Evolutionary conservation across 2,888 invertebrate species (phyloP).

Genomic region (Heteromurus nitidus): DNA sequence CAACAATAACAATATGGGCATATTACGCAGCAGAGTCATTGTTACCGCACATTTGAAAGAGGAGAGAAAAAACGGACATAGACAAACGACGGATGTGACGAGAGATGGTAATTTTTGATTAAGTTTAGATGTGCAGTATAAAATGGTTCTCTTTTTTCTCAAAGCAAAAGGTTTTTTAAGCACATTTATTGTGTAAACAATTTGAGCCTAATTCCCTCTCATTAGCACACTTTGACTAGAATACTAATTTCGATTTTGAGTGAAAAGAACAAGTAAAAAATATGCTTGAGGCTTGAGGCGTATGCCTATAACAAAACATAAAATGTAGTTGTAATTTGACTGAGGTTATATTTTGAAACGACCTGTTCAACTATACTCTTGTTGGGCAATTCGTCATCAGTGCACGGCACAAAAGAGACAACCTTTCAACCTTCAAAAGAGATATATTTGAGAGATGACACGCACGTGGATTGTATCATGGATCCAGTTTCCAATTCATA

Average conservation of each 20-base stretch:
- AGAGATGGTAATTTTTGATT: neutral
- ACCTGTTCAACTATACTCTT: slow-evolving; percentile 3
- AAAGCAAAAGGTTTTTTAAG: too few species aligned
- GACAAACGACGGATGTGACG: slow-evolving; percentile 18
- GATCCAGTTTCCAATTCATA: too few species aligned
- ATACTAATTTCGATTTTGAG: slow-evolving; percentile 10
- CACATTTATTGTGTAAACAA: slow-evolving; percentile 36
- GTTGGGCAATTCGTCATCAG: neutral
- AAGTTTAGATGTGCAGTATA: neutral
- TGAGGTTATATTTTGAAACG: neutral
- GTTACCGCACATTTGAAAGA: too few species aligned
- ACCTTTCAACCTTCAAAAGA: slow-evolving; percentile 6
- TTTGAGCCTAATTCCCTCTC: slow-evolving; percentile 38
- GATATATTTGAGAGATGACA: neutral
- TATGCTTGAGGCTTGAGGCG: neutral
- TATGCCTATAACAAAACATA: neutral
- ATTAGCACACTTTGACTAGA: slow-evolving; percentile 27
- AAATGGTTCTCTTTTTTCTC: neutral
- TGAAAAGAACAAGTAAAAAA: neutral
- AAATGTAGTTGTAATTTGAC: neutral
- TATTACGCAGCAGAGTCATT: too few species aligned
- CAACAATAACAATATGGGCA: neutral
- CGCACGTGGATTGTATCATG: neutral
- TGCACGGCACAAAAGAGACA: neutral
- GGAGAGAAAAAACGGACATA: neutral